Base-by-base conservation (phyloP, 2,113 vertebrate species). In the Platichthys flesus region DNA sequence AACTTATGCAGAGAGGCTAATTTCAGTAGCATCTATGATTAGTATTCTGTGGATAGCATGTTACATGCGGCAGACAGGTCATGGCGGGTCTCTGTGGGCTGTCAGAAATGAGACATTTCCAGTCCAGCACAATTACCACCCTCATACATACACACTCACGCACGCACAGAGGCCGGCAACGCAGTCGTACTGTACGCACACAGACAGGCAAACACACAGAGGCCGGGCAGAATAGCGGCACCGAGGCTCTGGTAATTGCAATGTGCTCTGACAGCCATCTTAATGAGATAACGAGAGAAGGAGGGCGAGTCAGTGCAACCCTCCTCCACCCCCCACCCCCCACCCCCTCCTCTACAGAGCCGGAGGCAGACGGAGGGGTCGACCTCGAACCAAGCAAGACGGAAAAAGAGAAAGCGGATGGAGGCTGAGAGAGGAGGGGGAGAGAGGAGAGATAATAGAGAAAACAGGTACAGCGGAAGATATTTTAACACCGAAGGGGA, bases 221-320 rank as follows among this genome's bases (percentile, higher is more conserved):
- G 23, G 61, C n/a, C 21, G 62, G 51, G 74, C 45, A 18, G 70
- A 51, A 66, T 3, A 21, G 55, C 51, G 37, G 67, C 18, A 12
- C 71, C 67, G 80, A 56, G n/a, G 68, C 81, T 78, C 66, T 18
- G 66, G 55, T 90, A 85, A 90, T 83, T 80, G 81, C 81, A 64
- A 49, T 16, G 69, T 16, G 35, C 64, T 71, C 69, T 84, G 90
- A 89, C 85, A 88, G 85, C 78, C 69, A 79, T 87, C 85, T 76
- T 89, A 88, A 88, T 90, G 84, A 83, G 88, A 86, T 88, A 89
- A 90, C 28, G 61, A 84, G 80, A 81, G 76, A 49, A 78, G 76
- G 70, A 70, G 78, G 78, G 67, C 14, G 37, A 72, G 68, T 80
- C 67, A 54, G 55, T 20, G 71, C 54, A 56, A 31, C 28, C 56